These are phyloP conservation scores for Phaedon cochleariae DNA, from an alignment of 2,888 invertebrate species.

Conservation along the genomic window DNA sequence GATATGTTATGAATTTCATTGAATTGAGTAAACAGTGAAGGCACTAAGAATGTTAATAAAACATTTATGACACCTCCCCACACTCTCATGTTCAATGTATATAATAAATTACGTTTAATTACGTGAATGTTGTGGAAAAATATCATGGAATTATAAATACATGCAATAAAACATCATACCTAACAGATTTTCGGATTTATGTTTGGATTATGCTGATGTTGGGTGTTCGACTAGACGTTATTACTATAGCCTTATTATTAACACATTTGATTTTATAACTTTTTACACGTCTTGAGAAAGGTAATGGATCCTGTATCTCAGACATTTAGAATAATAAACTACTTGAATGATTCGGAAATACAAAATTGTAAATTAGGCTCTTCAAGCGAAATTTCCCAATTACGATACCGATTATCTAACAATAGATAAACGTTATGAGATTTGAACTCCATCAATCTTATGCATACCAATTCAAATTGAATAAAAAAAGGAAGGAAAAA, in stretches of 20 bases:
- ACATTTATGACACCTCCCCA: constrained; percentile 12
- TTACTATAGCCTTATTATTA: too few species aligned
- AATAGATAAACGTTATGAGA: too few species aligned
- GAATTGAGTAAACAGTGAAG: constrained; percentile 20
- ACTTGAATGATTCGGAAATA: too few species aligned
- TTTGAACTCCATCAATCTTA: too few species aligned
- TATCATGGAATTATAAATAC: constrained; percentile 26
- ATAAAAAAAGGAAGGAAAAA: too few species aligned
- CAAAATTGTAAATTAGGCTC: too few species aligned
- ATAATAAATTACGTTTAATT: constrained; percentile 24
- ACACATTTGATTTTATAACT: constrained; percentile 5
- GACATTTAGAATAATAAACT: constrained; percentile 15
- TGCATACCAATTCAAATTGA: too few species aligned
- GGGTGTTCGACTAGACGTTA: background rate
- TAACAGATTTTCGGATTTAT: background rate
- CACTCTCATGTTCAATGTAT: constrained; percentile 23
- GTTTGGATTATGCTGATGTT: background rate
- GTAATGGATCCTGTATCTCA: constrained; percentile 5
- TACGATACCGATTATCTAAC: too few species aligned
- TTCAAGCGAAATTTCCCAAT: too few species aligned
- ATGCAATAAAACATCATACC: constrained; percentile 11
- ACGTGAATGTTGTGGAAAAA: constrained; percentile 16
- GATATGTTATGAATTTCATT: constrained; percentile 4
- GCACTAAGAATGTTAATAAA: constrained; percentile 18
- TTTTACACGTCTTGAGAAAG: constrained; percentile 13